Percentiles rank a stretch among this genome's conserved stretches.
Conservation (phyloP, 2,113 vertebrate genomes). For the Sinocyclocheilus rhinocerous region DNA sequence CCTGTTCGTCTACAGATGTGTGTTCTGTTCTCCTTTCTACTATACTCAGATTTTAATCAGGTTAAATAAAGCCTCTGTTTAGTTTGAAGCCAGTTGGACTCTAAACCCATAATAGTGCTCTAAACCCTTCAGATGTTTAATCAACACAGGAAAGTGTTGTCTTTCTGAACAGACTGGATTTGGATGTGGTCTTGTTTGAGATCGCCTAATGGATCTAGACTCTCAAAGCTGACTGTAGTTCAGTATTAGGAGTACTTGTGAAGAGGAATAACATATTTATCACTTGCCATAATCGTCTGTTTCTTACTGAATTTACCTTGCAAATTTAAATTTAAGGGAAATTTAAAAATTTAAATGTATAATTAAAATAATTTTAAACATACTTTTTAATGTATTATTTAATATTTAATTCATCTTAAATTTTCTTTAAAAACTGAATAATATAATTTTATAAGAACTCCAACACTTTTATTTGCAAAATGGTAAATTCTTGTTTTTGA, state of each 20-base stretch:
- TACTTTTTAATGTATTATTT: neutral
- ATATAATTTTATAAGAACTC: neutral
- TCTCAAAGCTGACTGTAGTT: neutral
- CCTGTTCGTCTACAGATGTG: conserved; percentile 34
- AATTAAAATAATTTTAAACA: neutral
- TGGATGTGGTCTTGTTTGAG: neutral
- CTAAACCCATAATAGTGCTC: neutral
- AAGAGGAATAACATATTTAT: too few relatives aligned
- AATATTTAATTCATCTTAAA: neutral
- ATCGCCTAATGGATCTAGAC: neutral
- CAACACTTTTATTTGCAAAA: neutral
- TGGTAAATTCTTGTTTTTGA: neutral
- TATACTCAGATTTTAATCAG: conserved; percentile 1
- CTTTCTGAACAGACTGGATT: neutral
- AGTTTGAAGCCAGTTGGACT: neutral
- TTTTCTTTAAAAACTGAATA: neutral
- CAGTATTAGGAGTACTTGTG: neutral
- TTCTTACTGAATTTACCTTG: neutral
- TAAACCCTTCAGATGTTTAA: neutral
- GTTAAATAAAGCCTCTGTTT: neutral
- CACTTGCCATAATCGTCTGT: neutral
- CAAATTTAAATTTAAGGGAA: neutral
- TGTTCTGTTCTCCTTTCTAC: neutral
- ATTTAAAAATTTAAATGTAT: neutral
- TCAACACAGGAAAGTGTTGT: neutral